These are phyloP conservation scores for Neoniphon sammara DNA, from an alignment of 2,797 vertebrate species.

Conservation along the genomic window DNA sequence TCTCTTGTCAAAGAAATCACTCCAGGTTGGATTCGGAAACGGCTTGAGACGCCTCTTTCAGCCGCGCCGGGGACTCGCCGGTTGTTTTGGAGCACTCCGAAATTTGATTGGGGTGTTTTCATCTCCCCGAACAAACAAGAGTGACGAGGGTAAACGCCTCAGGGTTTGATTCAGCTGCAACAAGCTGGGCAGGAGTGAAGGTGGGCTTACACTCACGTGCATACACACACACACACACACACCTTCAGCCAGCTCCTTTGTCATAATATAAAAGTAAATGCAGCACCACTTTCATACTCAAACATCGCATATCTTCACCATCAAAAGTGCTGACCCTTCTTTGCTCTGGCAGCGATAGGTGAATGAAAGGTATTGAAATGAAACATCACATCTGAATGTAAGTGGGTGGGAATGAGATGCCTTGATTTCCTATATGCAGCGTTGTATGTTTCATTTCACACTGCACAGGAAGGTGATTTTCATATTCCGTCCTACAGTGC, in stretches of 20 bases:
- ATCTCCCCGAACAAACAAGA: neutral
- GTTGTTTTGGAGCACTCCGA: neutral
- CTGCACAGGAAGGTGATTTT: neutral
- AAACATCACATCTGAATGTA: neutral
- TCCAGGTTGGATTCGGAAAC: neutral
- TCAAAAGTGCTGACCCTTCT: neutral
- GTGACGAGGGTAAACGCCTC: neutral
- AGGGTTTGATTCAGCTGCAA: neutral
- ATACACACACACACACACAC: conserved; percentile 7
- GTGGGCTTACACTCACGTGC: neutral
- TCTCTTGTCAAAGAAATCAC: neutral
- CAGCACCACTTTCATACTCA: neutral
- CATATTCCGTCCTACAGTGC: neutral
- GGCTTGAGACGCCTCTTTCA: neutral
- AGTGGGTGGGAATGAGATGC: neutral
- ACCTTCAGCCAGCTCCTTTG: neutral
- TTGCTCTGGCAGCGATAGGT: neutral
- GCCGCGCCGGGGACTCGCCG: neutral
- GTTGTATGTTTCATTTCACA: neutral
- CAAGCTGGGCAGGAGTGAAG: neutral
- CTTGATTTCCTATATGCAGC: neutral
- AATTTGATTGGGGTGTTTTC: neutral
- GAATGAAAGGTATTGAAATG: neutral
- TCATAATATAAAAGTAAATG: neutral
- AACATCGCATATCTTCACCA: neutral